These are phyloP conservation scores for Bagarius yarrelli DNA, from an alignment of 2,113 vertebrate genomes.

Conservation along the genomic window DNA sequence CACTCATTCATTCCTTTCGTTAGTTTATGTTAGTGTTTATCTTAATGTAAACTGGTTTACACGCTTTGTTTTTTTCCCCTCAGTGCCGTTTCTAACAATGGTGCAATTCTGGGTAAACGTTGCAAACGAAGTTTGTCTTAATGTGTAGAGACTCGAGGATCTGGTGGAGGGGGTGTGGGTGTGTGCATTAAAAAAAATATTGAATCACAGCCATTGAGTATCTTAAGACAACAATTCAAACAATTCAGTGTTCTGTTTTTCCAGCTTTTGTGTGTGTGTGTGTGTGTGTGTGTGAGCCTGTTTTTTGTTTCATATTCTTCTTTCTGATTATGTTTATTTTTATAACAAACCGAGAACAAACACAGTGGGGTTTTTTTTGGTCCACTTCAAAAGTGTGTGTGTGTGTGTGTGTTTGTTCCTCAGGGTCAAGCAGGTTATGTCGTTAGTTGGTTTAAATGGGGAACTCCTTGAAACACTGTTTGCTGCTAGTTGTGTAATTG, in stretches of 20 bases:
- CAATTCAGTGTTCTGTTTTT: neutral
- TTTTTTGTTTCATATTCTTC: neutral
- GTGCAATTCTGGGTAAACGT: neutral
- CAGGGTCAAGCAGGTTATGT: conserved; percentile 20
- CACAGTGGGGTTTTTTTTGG: conserved; percentile 48
- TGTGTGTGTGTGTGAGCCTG: neutral
- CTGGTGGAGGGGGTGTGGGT: neutral
- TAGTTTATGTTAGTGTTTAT: neutral
- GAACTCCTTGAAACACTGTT: conserved; percentile 61
- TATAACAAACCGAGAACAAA: conserved; percentile 66
- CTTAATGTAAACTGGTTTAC: neutral
- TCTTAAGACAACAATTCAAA: neutral
- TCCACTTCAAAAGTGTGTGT: conserved; percentile 36
- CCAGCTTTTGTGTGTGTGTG: neutral
- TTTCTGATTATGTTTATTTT: conserved; percentile 31
- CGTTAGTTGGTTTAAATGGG: conserved; percentile 43
- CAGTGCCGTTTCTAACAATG: too few species aligned
- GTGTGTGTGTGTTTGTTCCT: conserved; percentile 51
- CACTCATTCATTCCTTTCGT: neutral
- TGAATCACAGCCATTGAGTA: neutral
- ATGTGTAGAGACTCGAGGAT: neutral
- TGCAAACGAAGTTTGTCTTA: too few species aligned
- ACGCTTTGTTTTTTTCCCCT: neutral
- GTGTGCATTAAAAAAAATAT: neutral
- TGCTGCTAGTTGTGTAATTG: conserved; percentile 64